Conservation (phyloP, 2,113 vertebrate species). For the Garra rufa region DNA sequence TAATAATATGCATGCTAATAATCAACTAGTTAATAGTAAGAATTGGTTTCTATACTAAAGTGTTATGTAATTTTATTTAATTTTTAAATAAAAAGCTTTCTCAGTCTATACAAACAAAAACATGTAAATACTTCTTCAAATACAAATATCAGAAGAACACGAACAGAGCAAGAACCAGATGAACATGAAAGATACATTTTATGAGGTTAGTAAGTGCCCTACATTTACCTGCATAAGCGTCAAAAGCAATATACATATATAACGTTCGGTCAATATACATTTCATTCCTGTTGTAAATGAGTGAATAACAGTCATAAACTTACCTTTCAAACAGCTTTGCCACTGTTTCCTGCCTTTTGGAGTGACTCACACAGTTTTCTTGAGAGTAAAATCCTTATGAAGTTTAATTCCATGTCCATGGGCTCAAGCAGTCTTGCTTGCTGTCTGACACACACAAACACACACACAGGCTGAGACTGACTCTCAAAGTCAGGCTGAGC, state of each 20-base stretch:
- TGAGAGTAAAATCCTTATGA: slow-evolving; percentile 63
- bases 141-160: too few species aligned
- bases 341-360: slow-evolving; percentile 49
- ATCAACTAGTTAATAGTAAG: too few species aligned
- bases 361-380: slow-evolving; percentile 45
- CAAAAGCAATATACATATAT: slow-evolving; percentile 2
- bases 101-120: too few species aligned
- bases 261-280: background rate
- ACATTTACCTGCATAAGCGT: background rate
- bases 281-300: background rate
- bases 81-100: background rate
- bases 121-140: too few species aligned
- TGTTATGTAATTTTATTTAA: too few species aligned
- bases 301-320: slow-evolving; percentile 4
- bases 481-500: slow-evolving; percentile 32
- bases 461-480: slow-evolving; percentile 17
- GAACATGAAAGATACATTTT: background rate
- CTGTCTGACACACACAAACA: slow-evolving; percentile 17
- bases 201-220: background rate
- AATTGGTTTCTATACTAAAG: too few species aligned
- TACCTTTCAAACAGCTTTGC: slow-evolving; percentile 18
- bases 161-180: too few species aligned
- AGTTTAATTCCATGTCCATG: slow-evolving; percentile 72
- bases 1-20: too few species aligned
- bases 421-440: slow-evolving; percentile 38